Evolutionary conservation across 2,113 vertebrate genomes (phyloP), one percentile per base, ranked within the genome.

Genomic region (Gymnorhina tibicen): DNA sequence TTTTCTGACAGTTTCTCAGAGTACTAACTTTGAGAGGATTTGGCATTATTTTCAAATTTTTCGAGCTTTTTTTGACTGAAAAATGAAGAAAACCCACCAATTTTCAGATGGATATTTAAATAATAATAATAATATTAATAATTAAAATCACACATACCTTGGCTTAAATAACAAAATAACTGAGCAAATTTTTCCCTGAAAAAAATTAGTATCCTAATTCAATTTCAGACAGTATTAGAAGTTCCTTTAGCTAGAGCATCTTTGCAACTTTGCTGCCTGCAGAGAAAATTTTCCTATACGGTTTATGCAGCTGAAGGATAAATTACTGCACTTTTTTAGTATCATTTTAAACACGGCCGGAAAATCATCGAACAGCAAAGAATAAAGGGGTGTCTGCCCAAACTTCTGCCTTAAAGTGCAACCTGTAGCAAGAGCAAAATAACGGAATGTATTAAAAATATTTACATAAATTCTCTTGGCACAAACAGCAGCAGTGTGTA

Each of bases 401-500:
- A 75, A 81, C 19, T 59, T 63, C 39, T 59, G 46, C 68, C 39
- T 86, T 74, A 13, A 84, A 91, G 67, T 28, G 10, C 72, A 69
- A 93, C 89, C 76, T 89, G 55, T 70, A 67, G 60, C 27, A 21
- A 33, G 56, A 87, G 63, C 68, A 63, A 86, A 96, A 74, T 12
- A 87, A 77, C 27, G 2, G 56, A 59, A n/a, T 16, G 35, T 35
- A 55, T 84, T 86, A 77, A 77, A 76, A 91, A 91, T 93, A 84
- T 93, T 97, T 83, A 80, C 75, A 88, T 66, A 62, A 77, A 66
- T 50, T 88, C 79, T 93, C 83, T 80, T 91, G 88, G 91, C 72
- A 27, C 55, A 60, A 80, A 77, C 52, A 91, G 55, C 55, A 55
- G 75, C 68, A 11, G 8, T 22, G 56, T 77, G 47, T 30, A 84